Evolutionary conservation across 2,113 vertebrate genomes (phyloP), one percentile per base, ranked within the genome.

Genomic region (Gymnarchus niloticus): DNA sequence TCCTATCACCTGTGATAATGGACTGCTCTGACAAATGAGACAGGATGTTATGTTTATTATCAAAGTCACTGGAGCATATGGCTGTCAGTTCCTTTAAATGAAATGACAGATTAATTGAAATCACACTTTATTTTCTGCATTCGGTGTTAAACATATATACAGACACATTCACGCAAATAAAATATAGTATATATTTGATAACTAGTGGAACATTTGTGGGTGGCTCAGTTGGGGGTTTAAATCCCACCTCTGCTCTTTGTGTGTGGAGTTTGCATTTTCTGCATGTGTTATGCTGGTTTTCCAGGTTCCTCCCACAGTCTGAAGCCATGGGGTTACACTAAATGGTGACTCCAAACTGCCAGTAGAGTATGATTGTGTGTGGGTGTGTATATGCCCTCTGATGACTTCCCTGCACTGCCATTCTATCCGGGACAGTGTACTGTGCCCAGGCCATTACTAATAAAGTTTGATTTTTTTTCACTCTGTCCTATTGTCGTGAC

Each of bases 41-140:
- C 23, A 25, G 48, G 23, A 37, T 56, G 80, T 19, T 28, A 28
- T 52, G 80, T 49, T 56, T 54, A 82, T 82, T 56, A 51, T 37
- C 49, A 82, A 54, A 7, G 19, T n/a, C 59, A 65, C 59, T 82
- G 80, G 49, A 82, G 80, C 80, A 82, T 82, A 54, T 82, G 51
- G 28, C 28, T 82, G 80, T 56, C 80, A 82, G 51, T 82, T 82
- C 23, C 54, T 82, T 82, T 28, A 82, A 81, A 56, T 54, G 6
- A 82, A 37, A 82, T 56, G 25, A 37, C 28, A 82, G 25, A 54
- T 25, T 82, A 56, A 82, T 82, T 52, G 80, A 51, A 54, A 33
- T 52, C 25, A 54, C 33, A 44, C 17, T 1, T 77, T 1, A 21
- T 77, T 48, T 77, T 48, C 7, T 77, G 41, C 21, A 21, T 17